Evolutionary conservation across 1,140 invertebrate genomes (phyloP).

Genomic region (Sesamia nonagrioides): DNA sequence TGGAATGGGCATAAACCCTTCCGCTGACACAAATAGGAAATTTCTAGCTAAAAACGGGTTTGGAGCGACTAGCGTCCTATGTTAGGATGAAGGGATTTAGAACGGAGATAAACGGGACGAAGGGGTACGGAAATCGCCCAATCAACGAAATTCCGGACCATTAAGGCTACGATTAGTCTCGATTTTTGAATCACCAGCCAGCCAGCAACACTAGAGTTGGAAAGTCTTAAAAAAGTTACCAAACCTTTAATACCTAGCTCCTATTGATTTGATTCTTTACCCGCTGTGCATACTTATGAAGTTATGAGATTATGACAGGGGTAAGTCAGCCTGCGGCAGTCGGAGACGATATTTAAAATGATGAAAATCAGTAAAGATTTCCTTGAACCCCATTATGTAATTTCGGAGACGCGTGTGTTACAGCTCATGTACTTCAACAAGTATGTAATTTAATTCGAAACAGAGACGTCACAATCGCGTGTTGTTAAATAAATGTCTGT

Average conservation of each 20-base stretch:
- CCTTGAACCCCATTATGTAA: too few species aligned
- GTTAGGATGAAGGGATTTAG: constrained; percentile 46
- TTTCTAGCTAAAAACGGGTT: constrained; percentile 44
- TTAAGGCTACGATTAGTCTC: constrained; percentile 38
- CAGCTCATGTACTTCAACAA: background rate
- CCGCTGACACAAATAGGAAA: constrained; percentile 47
- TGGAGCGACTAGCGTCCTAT: constrained; percentile 32
- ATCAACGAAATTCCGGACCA: constrained; percentile 47
- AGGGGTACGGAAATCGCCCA: constrained; percentile 49
- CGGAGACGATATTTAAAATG: background rate
- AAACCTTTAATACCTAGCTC: too few species aligned
- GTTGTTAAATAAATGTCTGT: background rate
- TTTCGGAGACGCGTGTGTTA: background rate
- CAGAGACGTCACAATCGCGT: background rate
- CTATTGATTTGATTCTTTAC: background rate
- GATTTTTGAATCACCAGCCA: constrained; percentile 19
- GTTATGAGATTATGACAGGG: background rate
- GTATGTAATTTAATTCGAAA: background rate
- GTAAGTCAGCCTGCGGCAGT: background rate
- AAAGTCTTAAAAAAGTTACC: background rate
- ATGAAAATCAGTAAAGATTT: too few species aligned
- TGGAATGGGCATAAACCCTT: constrained; percentile 38
- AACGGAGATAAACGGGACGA: constrained; percentile 47
- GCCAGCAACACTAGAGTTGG: background rate
- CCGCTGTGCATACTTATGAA: background rate